These are phyloP conservation scores for Emys orbicularis DNA, from an alignment of 2,797 vertebrate species.

Conservation along the genomic window DNA sequence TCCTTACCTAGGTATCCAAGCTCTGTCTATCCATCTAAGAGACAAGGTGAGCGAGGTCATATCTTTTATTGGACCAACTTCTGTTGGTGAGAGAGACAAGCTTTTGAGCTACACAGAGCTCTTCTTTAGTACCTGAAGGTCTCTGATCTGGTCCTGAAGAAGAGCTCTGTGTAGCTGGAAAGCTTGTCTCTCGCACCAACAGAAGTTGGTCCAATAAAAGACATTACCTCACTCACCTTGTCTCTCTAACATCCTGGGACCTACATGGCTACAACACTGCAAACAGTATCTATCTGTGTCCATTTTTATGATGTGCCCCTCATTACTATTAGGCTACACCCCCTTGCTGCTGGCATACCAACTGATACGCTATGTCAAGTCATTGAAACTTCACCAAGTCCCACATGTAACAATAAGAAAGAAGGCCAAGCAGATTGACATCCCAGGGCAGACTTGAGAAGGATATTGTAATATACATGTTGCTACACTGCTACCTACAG, in stretches of 20 bases:
- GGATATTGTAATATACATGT: not conserved
- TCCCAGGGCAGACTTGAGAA: not conserved
- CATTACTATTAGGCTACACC: not conserved
- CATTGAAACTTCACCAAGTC: not conserved
- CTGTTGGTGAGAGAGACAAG: not conserved
- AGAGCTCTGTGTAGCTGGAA: not conserved
- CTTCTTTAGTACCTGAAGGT: not conserved
- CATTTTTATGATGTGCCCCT: accelerated
- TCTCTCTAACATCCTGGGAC: not conserved
- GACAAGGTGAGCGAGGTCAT: not conserved
- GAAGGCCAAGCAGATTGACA: not conserved
- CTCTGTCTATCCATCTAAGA: not conserved
- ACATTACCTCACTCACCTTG: not conserved
- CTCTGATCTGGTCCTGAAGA: not conserved
- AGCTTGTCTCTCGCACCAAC: not conserved
- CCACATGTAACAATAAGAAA: not conserved
- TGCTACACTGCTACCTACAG: not conserved
- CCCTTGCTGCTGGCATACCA: not conserved
- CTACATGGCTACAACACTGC: not conserved
- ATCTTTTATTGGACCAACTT: not conserved
- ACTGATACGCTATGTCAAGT: not conserved
- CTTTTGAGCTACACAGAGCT: not conserved
- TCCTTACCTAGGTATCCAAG: not conserved
- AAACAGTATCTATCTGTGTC: not conserved
- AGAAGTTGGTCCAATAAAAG: not conserved